Conservation (phyloP, 92 coral and sea anemone genomes). For the Siderastrea siderea region DNA sequence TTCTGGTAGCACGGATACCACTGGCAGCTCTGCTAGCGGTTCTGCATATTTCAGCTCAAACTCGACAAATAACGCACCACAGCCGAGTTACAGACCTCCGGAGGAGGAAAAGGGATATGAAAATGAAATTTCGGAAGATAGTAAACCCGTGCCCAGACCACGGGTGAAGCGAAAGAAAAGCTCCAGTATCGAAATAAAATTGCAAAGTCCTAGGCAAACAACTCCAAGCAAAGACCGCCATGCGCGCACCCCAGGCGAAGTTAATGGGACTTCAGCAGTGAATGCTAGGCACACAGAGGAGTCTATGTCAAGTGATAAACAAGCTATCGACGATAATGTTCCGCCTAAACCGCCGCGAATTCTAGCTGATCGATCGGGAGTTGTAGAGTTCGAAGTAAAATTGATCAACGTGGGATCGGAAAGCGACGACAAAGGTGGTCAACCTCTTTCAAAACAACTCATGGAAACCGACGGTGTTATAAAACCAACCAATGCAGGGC, state of each 20-base stretch:
- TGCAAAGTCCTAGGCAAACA: slow-evolving; percentile 49
- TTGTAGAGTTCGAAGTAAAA: slow-evolving; percentile 84
- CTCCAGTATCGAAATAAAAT: slow-evolving; percentile 88
- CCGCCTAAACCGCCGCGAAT: slow-evolving; percentile 87
- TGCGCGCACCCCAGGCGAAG: background rate
- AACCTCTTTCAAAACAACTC: slow-evolving; percentile 26
- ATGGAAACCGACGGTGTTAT: slow-evolving; percentile 63
- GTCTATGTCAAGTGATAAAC: slow-evolving; percentile 15
- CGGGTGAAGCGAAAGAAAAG: slow-evolving; percentile 73
- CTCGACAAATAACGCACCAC: background rate
- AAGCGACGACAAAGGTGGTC: slow-evolving; percentile 20
- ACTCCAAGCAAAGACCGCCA: slow-evolving; percentile 21
- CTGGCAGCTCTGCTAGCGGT: slow-evolving; percentile 67
- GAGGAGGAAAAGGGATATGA: slow-evolving; percentile 51
- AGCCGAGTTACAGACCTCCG: slow-evolving; percentile 3
- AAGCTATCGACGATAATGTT: slow-evolving; percentile 2
- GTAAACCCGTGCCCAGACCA: slow-evolving; percentile 79
- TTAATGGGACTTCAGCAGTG: slow-evolving; percentile 14
- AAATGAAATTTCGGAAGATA: slow-evolving; percentile 47
- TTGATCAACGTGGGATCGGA: slow-evolving; percentile 76
- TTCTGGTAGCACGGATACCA: slow-evolving; percentile 68
- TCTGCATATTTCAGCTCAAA: slow-evolving; percentile 42
- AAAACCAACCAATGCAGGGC: slow-evolving; percentile 48
- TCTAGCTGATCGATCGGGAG: slow-evolving; percentile 79
- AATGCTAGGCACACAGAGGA: slow-evolving; percentile 13